phyloP scores from a whole-genome alignment of 2,888 invertebrate genomes.

The Bellardia pandia region DNA sequence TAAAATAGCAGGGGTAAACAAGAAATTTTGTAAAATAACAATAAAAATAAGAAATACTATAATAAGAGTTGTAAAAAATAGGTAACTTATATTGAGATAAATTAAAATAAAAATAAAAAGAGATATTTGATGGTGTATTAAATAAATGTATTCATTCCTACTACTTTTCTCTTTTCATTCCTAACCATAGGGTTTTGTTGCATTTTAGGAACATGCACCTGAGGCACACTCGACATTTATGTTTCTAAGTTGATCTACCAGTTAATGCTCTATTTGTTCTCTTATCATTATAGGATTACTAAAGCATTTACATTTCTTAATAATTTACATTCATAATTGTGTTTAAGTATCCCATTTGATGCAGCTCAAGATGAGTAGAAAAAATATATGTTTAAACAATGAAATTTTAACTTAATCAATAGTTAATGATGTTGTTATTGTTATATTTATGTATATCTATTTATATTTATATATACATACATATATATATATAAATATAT shows the following conservation, averaged over 20 bases:
- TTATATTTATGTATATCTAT: neutral
- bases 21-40: constrained; percentile 40
- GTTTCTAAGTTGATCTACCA: neutral
- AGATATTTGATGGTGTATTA: constrained; percentile 26
- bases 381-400: constrained; percentile 25
- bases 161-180: neutral
- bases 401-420: constrained; percentile 29
- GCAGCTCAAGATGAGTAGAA: constrained; percentile 28
- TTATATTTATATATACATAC: constrained; percentile 9
- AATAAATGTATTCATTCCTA: neutral
- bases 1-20: constrained; percentile 14
- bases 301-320: constrained; percentile 26
- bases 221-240: constrained; percentile 28
- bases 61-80: constrained; percentile 22
- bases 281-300: neutral
- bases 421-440: constrained; percentile 50
- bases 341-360: constrained; percentile 29
- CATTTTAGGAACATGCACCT: constrained; percentile 67
- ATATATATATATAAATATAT: neutral
- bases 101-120: constrained; percentile 28
- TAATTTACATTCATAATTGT: neutral
- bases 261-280: neutral
- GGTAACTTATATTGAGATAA: constrained; percentile 52
- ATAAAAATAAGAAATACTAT: constrained; percentile 32
- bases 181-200: constrained; percentile 20